phyloP scores from a whole-genome alignment of 2,888 invertebrate species.

The Archips crataeganus region DNA sequence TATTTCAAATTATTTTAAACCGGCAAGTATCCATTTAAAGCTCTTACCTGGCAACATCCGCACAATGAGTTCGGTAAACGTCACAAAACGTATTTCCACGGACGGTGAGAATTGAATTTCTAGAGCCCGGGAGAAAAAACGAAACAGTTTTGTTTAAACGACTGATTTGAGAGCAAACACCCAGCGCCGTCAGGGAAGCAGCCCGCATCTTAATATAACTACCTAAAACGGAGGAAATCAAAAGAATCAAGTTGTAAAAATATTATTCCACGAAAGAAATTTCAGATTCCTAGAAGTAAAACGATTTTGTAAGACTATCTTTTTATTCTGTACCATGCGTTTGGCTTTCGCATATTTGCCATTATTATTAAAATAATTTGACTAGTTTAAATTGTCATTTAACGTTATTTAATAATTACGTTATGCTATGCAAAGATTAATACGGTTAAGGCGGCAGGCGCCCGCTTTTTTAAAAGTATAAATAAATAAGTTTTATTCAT shows the following conservation, averaged over 20 bases:
- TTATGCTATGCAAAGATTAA: too few species aligned
- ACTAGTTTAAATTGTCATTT: too few species aligned
- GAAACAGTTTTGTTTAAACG: conserved; percentile 79
- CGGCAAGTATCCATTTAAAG: neutral
- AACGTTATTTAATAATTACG: too few species aligned
- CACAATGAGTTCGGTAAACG: conserved; percentile 65
- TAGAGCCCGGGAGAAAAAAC: conserved; percentile 64
- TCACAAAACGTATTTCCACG: conserved; percentile 67
- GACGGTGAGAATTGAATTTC: conserved; percentile 71
- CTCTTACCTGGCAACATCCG: conserved; percentile 51
- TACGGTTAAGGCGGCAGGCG: too few species aligned
- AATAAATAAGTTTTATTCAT: too few species aligned
- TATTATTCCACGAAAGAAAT: conserved; percentile 13
- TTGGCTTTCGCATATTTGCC: neutral
- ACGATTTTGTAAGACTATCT: neutral
- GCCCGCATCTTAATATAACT: conserved; percentile 68
- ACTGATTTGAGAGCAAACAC: conserved; percentile 82
- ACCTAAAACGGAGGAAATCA: conserved; percentile 41
- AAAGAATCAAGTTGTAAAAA: conserved; percentile 21
- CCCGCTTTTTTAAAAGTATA: too few species aligned
- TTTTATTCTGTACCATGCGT: neutral
- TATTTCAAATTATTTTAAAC: neutral
- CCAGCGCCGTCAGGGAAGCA: conserved; percentile 57
- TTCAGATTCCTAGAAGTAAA: neutral
- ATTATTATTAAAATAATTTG: too few species aligned